A percentile compares a stretch with the other conserved stretches of the same genome.
Conservation (phyloP, 2,888 invertebrate genomes). For the Phaonia tiefii region DNA sequence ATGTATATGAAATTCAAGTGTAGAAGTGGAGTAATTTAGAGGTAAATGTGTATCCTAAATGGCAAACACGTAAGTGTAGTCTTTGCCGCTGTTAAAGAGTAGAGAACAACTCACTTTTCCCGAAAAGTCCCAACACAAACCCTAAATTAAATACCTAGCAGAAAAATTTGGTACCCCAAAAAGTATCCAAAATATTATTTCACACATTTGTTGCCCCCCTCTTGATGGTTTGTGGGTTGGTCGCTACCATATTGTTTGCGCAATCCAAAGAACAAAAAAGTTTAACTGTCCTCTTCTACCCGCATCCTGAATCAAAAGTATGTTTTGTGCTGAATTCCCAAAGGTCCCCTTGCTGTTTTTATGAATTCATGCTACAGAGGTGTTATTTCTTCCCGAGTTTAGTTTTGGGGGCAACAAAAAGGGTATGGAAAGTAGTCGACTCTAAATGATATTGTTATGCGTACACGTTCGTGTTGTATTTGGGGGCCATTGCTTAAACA, state of each 20-base stretch:
- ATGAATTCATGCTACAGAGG: constrained; percentile 46
- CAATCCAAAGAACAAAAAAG: constrained; percentile 7
- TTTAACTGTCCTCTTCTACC: constrained; percentile 8
- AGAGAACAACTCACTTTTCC: too few species aligned
- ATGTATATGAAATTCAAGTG: constrained; percentile 19
- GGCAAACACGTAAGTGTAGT: constrained; percentile 57
- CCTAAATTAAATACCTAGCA: background rate
- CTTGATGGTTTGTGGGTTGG: constrained; percentile 8
- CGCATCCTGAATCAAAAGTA: constrained; percentile 23
- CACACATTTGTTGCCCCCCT: background rate
- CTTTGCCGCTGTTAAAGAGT: constrained; percentile 56
- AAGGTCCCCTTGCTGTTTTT: constrained; percentile 67
- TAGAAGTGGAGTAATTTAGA: constrained; percentile 39
- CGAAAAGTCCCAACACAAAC: background rate
- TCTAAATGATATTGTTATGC: constrained; percentile 53
- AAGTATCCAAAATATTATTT: constrained; percentile 44
- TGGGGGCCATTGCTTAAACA: too few species aligned
- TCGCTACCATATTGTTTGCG: constrained; percentile 54
- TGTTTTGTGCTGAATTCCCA: constrained; percentile 57
- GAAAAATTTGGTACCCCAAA: constrained; percentile 2
- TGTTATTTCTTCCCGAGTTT: too few species aligned
- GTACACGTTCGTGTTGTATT: constrained; percentile 18
- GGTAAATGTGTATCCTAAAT: constrained; percentile 49
- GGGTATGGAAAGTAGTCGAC: too few species aligned
- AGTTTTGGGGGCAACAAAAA: too few species aligned